Evolutionary conservation across 1,140 invertebrate species (phyloP), one percentile per base, ranked within the genome.

Genomic region (Eumaeus atala): DNA sequence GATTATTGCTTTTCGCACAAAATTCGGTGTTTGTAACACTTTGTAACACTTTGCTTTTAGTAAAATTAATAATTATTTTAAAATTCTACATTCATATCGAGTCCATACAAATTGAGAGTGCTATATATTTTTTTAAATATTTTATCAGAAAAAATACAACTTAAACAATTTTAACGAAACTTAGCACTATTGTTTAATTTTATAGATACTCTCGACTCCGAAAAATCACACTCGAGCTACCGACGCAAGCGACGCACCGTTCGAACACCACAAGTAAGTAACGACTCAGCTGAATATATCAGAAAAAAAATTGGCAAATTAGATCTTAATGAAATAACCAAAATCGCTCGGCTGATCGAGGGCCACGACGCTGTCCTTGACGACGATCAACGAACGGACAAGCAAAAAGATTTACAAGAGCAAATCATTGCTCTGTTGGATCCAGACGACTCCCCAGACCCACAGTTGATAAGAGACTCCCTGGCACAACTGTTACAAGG

Each of bases 211-310:
- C 73, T 69, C 7, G 80, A 85, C 35, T 54, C 70, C 8, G 80
- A 85, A 38, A 82, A 79, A 63, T 78, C 78, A 4, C 72, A 79
- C 56, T 81, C 73, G 54, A 81, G 73, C 64, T 69, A 68, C 58
- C 73, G 63, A 58, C 76, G 71, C 64, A 84, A 81, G 60, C 72
- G 80, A 5, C 78, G 80, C 53, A 64, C 66, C 21, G 36, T 71
- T 10, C 69, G 77, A 21, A 60, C 76, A 2, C 67, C 69, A 56
- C 82, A 85, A 74, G 83, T 86, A 86, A 86, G 83, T 86, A 86
- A 62, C 53, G 78, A 81, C 57, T 62, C 77, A 11, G 74, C 73
- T 9, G 83, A 86, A 48, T 75, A 77, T 48, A 72, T 84, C 48
- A 72, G 78, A 38, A 75, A 74, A 65, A 74, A 77, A 58, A 80